A percentile compares a stretch with the other conserved stretches of the same genome.
These are phyloP conservation scores for Spialia ferax DNA, from an alignment of 2,888 invertebrate genomes.

Conservation along the genomic window DNA sequence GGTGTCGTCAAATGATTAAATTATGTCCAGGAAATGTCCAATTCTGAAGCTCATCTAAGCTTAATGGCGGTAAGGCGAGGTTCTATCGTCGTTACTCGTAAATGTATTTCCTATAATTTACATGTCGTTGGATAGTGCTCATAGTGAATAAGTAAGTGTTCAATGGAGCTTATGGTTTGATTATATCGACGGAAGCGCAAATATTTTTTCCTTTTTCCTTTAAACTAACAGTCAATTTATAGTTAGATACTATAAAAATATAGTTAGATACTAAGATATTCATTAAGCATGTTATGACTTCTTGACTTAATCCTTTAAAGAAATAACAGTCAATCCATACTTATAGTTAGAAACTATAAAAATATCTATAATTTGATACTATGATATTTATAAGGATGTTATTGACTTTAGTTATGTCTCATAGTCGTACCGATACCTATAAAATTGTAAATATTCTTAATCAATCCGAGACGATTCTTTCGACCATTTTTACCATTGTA, in stretches of 20 bases:
- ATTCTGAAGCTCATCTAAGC: conserved; percentile 18
- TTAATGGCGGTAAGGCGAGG: conserved; percentile 9
- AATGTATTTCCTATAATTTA: conserved; percentile 32
- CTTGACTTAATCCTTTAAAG: too few species aligned
- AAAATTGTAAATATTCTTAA: too few species aligned
- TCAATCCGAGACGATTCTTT: too few species aligned
- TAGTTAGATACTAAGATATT: too few species aligned
- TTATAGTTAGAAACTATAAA: too few species aligned
- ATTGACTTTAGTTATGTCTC: too few species aligned
- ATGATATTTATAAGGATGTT: too few species aligned
- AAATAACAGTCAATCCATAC: too few species aligned
- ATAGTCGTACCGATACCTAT: too few species aligned
- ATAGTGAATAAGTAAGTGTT: conserved; percentile 25
- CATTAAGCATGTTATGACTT: too few species aligned
- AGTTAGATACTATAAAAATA: background rate
- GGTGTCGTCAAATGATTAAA: conserved; percentile 26
- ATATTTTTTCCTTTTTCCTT: background rate
- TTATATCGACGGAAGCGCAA: background rate
- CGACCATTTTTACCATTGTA: too few species aligned
- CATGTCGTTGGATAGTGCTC: conserved; percentile 10
- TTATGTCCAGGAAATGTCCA: conserved; percentile 22
- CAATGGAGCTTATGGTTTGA: conserved; percentile 1
- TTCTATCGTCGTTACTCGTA: conserved; percentile 7
- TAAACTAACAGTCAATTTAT: background rate
- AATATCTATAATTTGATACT: too few species aligned